Percentiles rank a stretch among this genome's conserved stretches.
These are phyloP conservation scores for Druceiella hillmani DNA, from an alignment of 2,888 invertebrate genomes.

Conservation along the genomic window DNA sequence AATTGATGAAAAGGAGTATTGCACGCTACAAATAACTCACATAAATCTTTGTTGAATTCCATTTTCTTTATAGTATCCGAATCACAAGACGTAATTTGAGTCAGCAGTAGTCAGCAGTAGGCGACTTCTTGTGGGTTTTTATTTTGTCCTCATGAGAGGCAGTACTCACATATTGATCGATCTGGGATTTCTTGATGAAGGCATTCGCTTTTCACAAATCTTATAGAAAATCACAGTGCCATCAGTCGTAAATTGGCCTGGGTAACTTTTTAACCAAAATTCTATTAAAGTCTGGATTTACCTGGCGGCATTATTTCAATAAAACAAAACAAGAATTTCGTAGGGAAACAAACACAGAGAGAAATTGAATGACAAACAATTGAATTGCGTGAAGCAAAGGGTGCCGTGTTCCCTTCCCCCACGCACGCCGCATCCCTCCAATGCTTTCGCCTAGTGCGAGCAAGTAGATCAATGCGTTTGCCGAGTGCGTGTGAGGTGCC, in stretches of 20 bases:
- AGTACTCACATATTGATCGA: not conserved
- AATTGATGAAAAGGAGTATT: slow-evolving; percentile 1
- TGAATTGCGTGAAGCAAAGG: too few species aligned
- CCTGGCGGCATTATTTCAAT: not conserved
- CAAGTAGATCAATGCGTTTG: too few species aligned
- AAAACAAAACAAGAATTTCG: not conserved
- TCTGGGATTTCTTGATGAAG: not conserved
- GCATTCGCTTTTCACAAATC: not conserved
- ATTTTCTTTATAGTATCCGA: not conserved
- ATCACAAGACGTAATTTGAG: too few species aligned
- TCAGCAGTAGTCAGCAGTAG: not conserved
- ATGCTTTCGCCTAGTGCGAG: too few species aligned
- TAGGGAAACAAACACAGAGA: not conserved
- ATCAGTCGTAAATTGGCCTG: slow-evolving; percentile 1
- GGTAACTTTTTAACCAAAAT: not conserved
- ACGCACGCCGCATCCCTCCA: too few species aligned
- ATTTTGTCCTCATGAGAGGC: not conserved
- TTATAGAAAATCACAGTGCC: not conserved
- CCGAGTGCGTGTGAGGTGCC: too few species aligned
- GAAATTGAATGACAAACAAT: too few species aligned
- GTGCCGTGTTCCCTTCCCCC: too few species aligned
- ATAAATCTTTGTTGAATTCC: slow-evolving; percentile 1
- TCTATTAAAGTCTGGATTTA: not conserved
- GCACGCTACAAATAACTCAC: slow-evolving; percentile 1
- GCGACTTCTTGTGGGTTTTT: not conserved